Conservation (phyloP, 2,797 vertebrate genomes). For the Taeniopygia guttata region DNA sequence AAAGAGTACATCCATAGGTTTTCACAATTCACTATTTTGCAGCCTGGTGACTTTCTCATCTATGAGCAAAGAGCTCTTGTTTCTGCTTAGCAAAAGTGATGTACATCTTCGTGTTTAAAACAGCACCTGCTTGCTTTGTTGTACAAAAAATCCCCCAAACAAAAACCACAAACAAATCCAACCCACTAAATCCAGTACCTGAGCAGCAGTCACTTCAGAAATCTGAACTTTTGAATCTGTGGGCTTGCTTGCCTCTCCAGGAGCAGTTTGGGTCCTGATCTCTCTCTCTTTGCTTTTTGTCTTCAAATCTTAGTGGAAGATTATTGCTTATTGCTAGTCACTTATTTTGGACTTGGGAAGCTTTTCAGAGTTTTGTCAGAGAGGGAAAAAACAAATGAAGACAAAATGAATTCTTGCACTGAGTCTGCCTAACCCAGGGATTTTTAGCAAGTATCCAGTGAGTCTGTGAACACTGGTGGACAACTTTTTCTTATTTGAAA, state of each 20-base stretch:
- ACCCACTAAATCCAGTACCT: fast-evolving
- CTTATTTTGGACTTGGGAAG: neutral
- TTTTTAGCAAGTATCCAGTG: neutral
- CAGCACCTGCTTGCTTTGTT: neutral
- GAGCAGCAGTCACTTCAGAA: neutral
- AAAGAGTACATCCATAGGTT: neutral
- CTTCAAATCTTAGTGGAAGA: neutral
- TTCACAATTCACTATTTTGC: neutral
- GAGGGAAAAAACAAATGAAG: neutral
- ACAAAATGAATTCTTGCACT: neutral
- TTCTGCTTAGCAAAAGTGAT: neutral
- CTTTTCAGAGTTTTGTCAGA: neutral
- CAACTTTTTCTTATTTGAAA: neutral
- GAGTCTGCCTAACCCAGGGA: neutral
- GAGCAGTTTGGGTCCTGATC: neutral
- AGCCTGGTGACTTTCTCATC: neutral
- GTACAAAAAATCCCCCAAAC: neutral
- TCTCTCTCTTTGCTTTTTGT: neutral
- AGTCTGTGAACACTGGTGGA: neutral
- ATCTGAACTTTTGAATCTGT: neutral
- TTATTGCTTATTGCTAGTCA: neutral
- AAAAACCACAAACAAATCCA: neutral
- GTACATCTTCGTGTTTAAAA: neutral
- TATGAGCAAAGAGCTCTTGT: neutral
- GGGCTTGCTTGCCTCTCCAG: neutral